phyloP scores from a whole-genome alignment of 2,888 invertebrate species.

The Adelognathus sp. region DNA sequence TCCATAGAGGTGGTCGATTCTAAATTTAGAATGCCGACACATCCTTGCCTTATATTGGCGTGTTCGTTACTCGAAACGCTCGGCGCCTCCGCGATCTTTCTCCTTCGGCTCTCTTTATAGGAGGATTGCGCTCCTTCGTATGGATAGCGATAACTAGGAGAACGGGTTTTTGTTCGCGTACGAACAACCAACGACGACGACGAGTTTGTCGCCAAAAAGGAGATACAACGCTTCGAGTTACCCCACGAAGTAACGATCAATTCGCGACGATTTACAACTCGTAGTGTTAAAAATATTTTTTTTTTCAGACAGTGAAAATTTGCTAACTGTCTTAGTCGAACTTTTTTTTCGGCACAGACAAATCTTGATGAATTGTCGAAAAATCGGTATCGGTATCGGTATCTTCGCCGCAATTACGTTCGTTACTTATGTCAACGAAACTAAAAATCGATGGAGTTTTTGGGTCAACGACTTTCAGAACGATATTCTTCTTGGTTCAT shows the following conservation, averaged over 20 bases:
- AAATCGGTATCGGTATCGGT: too few species aligned
- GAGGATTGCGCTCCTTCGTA: constrained; percentile 22
- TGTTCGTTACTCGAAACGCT: constrained; percentile 14
- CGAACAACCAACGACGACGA: constrained; percentile 25
- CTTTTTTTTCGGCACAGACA: too few species aligned
- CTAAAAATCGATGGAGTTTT: too few species aligned
- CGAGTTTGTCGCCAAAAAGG: constrained; percentile 44
- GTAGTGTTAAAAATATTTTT: too few species aligned
- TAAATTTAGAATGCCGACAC: constrained; percentile 49
- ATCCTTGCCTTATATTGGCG: constrained; percentile 52
- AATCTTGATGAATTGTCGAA: too few species aligned
- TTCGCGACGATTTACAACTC: constrained; percentile 43
- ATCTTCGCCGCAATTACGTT: too few species aligned
- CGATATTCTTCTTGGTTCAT: too few species aligned
- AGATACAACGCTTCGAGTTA: constrained; percentile 27
- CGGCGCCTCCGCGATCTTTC: constrained; percentile 34
- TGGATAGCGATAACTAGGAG: constrained; percentile 47
- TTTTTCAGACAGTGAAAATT: too few species aligned
- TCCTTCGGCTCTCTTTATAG: constrained; percentile 13
- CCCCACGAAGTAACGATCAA: constrained; percentile 40
- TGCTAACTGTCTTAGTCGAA: too few species aligned
- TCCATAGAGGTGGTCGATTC: constrained; percentile 45
- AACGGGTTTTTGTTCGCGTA: constrained; percentile 46
- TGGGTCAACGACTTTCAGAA: too few species aligned
- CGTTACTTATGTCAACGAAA: too few species aligned